Conservation (phyloP, 2,888 invertebrate species). For the Linnaemya vulpina region DNA sequence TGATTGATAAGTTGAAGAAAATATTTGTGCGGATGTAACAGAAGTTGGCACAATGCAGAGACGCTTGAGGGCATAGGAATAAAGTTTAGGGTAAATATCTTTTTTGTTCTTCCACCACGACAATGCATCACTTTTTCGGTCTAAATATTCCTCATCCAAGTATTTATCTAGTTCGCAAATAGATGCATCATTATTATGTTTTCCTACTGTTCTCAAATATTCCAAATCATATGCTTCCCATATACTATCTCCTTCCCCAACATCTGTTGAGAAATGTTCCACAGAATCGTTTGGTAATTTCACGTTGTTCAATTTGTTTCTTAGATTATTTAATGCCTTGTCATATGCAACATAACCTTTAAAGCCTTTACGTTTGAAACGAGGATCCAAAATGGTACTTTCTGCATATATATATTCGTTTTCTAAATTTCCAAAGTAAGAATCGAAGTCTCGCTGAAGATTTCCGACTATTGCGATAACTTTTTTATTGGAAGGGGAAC, state of each 20-base stretch:
- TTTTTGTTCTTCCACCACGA: slow-evolving; percentile 55
- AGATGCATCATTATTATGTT: slow-evolving; percentile 2
- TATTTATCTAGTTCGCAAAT: slow-evolving; percentile 55
- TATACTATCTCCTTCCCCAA: not conserved
- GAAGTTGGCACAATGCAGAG: slow-evolving; percentile 51
- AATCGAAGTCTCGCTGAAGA: not conserved
- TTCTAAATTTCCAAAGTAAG: slow-evolving; percentile 4
- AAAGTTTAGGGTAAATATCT: slow-evolving; percentile 47
- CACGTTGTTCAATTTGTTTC: not conserved
- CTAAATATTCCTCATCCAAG: slow-evolving; percentile 28
- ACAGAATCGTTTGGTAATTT: slow-evolving; percentile 7
- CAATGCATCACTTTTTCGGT: slow-evolving; percentile 42
- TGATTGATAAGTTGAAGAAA: slow-evolving; percentile 29
- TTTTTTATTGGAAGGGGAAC: not conserved
- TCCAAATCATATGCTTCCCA: slow-evolving; percentile 46
- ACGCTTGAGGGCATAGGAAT: slow-evolving; percentile 25
- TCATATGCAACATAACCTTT: slow-evolving; percentile 8
- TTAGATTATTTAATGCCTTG: not conserved
- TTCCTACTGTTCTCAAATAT: not conserved
- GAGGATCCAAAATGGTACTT: slow-evolving; percentile 31
- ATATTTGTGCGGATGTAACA: slow-evolving; percentile 58
- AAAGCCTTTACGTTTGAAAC: slow-evolving; percentile 24
- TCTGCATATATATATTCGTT: slow-evolving; percentile 26
- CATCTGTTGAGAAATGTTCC: too few species aligned
- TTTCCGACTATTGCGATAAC: not conserved